phyloP scores from a whole-genome alignment of 2,888 invertebrate species.

The Petrolisthes manimaculis region DNA sequence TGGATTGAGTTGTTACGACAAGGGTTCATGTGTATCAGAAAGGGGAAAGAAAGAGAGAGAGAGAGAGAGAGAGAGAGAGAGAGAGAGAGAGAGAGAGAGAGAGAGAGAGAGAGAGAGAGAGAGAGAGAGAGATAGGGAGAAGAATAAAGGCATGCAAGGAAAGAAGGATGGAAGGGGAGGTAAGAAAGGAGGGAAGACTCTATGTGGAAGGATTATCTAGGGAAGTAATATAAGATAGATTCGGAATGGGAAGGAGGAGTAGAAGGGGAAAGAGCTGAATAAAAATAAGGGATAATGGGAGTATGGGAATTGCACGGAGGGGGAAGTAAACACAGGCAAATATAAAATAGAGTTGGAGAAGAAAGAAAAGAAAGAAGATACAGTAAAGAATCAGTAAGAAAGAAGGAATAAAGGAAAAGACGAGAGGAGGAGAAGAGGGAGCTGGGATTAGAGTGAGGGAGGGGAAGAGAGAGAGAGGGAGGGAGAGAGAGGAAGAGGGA shows the following conservation, averaged over 20 bases:
- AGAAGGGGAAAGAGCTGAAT: not conserved
- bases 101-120: conserved; percentile 1
- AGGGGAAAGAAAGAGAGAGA: not conserved
- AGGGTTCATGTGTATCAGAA: not conserved
- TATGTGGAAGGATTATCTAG: not conserved
- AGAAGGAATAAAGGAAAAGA: not conserved
- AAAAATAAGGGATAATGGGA: not conserved
- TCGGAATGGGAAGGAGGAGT: not conserved
- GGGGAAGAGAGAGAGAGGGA: not conserved
- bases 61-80: too few species aligned
- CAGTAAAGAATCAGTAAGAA: not conserved
- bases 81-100: conserved; percentile 1
- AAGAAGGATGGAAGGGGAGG: not conserved
- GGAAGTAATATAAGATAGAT: not conserved
- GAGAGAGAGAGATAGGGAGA: not conserved
- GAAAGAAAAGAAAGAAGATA: not conserved
- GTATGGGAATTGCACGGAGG: not conserved
- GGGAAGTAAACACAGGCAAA: not conserved
- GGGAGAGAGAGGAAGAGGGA: not conserved
- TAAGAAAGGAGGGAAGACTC: not conserved
- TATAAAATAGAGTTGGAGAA: not conserved
- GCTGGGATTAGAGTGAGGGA: too few species aligned
- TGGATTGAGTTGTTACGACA: not conserved
- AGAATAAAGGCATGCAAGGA: not conserved
- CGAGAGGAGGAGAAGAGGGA: not conserved